Evolutionary conservation across 2,113 vertebrate species (phyloP).

Genomic region (Semnornis frantzii): DNA sequence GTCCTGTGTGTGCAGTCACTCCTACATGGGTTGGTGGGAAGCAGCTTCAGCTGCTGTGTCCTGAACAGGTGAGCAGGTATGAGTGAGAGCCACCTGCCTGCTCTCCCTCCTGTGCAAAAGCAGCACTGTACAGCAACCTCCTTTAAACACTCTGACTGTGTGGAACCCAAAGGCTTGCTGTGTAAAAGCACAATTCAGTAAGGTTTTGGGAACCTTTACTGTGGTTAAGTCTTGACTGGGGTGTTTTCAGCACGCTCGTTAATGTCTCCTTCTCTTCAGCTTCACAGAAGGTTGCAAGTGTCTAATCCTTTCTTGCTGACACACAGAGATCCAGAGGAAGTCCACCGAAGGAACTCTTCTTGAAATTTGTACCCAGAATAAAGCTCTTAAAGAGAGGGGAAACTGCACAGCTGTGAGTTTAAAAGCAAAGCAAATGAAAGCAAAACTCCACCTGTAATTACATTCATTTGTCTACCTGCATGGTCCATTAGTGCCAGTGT

Average conservation of each 20-base stretch:
- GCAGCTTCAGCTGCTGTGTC: not conserved
- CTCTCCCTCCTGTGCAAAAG: not conserved
- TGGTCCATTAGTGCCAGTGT: not conserved
- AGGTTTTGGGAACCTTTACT: not conserved
- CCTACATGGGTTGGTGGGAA: not conserved
- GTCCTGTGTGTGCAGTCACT: not conserved
- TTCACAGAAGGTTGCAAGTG: not conserved
- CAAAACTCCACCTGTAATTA: not conserved
- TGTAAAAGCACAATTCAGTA: not conserved
- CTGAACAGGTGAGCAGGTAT: not conserved
- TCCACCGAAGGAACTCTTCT: not conserved
- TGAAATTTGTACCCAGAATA: not conserved
- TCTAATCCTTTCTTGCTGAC: not conserved
- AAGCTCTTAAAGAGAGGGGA: not conserved
- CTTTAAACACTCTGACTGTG: not conserved
- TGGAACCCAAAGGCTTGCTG: not conserved
- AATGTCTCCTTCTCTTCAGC: not conserved
- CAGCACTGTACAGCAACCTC: not conserved
- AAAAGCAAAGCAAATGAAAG: no score
- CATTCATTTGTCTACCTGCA: not conserved
- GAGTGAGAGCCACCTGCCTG: not conserved
- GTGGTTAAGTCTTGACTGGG: not conserved
- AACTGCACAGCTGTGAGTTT: not conserved
- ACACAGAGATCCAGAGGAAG: not conserved
- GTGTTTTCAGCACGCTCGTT: not conserved